Percentiles rank a stretch among this genome's conserved stretches.
Evolutionary conservation across 2,113 vertebrate genomes (phyloP).

Genomic region (Seriola quinqueradiata): DNA sequence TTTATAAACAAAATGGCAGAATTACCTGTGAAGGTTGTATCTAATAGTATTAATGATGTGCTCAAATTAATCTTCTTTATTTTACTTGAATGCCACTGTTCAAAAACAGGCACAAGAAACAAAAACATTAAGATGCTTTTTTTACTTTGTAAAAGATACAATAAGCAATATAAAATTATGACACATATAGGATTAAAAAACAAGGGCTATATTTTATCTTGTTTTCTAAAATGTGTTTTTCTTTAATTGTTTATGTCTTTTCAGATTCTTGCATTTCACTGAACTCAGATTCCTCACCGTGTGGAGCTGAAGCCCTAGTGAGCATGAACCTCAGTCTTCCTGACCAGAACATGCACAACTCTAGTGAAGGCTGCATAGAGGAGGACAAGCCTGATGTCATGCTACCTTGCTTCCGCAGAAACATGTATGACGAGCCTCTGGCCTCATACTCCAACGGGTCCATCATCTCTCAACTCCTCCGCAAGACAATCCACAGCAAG

Average conservation of each 20-base stretch:
- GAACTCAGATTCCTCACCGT: slow-evolving; percentile 14
- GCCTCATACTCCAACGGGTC: slow-evolving; percentile 80
- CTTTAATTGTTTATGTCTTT: slow-evolving; percentile 38
- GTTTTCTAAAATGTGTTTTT: neutral
- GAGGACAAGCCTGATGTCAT: slow-evolving; percentile 77
- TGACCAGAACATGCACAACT: slow-evolving; percentile 77
- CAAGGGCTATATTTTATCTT: neutral
- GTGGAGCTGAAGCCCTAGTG: slow-evolving; percentile 14
- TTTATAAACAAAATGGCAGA: slow-evolving; percentile 26
- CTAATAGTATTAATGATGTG: neutral
- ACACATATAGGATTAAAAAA: neutral
- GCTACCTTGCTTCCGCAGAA: slow-evolving; percentile 82
- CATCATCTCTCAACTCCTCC: slow-evolving; percentile 87
- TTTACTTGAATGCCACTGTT: slow-evolving; percentile 4
- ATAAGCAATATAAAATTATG: neutral
- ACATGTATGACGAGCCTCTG: slow-evolving; percentile 79
- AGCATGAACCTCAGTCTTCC: slow-evolving; percentile 82
- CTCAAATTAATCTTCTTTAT: too few relatives aligned
- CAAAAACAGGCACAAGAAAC: neutral
- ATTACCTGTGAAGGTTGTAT: neutral
- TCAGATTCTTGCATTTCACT: slow-evolving; percentile 50
- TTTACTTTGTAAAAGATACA: neutral
- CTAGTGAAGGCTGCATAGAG: slow-evolving; percentile 73
- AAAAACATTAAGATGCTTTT: neutral
- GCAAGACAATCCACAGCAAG: slow-evolving; percentile 81